A percentile compares a stretch with the other conserved stretches of the same genome.
These are phyloP conservation scores for Eupithecia centaureata DNA, from an alignment of 2,888 invertebrate species.

Conservation along the genomic window DNA sequence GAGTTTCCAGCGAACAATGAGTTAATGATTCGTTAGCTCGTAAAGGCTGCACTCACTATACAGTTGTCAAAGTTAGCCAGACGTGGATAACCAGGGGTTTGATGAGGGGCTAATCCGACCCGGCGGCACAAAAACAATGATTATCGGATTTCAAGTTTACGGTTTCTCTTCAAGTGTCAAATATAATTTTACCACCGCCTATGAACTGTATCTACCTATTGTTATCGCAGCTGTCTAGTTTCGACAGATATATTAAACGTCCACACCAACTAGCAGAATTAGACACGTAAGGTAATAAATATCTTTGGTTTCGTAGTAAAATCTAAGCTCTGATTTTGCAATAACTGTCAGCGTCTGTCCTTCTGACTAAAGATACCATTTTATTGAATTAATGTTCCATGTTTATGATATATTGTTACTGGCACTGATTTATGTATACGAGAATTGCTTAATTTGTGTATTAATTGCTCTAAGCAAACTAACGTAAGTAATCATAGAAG, in stretches of 20 bases:
- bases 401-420: constrained; percentile 8
- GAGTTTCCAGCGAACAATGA: constrained; percentile 71
- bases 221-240: not conserved
- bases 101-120: constrained; percentile 57
- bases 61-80: constrained; percentile 65
- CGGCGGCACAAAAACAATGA: constrained; percentile 44
- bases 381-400: not conserved
- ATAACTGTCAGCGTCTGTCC: constrained; percentile 4
- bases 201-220: not conserved
- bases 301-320: constrained; percentile 3
- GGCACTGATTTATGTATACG: not conserved
- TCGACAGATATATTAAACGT: not conserved
- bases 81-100: constrained; percentile 57
- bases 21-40: constrained; percentile 75
- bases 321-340: not conserved
- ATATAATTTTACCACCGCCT: constrained; percentile 10
- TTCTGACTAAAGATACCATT: not conserved
- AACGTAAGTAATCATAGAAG: not conserved
- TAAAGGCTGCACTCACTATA: constrained; percentile 64
- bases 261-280: not conserved
- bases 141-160: constrained; percentile 31
- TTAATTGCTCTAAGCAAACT: not conserved
- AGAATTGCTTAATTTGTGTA: not conserved
- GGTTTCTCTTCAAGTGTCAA: constrained; percentile 21
- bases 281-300: not conserved